Conservation (phyloP, 2,113 vertebrate genomes). For the Hemichromis elongatus region DNA sequence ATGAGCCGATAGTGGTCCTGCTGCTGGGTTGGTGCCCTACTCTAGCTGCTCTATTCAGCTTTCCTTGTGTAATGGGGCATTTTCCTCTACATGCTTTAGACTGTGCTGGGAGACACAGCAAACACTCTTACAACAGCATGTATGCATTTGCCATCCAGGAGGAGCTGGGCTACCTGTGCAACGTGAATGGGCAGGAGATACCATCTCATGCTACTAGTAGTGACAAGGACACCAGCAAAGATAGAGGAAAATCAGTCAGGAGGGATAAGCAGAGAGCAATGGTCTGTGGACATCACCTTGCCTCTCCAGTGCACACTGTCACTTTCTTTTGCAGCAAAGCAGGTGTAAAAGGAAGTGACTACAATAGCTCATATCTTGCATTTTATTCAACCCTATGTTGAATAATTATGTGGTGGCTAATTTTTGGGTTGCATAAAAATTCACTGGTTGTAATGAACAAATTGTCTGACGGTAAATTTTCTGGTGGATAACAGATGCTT, state of each 20-base stretch:
- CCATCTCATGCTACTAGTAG: neutral
- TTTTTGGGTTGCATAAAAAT: neutral
- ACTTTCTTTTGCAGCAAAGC: neutral
- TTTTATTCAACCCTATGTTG: neutral
- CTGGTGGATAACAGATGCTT: neutral
- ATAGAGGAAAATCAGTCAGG: neutral
- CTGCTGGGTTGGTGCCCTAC: neutral
- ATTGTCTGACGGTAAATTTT: neutral
- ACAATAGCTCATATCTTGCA: neutral
- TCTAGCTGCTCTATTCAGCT: neutral
- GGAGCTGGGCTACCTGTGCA: neutral
- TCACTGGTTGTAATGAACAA: neutral
- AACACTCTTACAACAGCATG: neutral
- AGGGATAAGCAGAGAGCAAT: neutral
- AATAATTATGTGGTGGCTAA: neutral
- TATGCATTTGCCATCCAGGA: neutral
- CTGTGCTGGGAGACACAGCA: neutral
- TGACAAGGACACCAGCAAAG: neutral
- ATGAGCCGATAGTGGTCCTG: fast-evolving
- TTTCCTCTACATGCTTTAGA: neutral
- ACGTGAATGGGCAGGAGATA: neutral
- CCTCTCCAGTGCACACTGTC: neutral
- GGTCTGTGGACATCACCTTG: neutral
- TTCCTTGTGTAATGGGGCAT: neutral
- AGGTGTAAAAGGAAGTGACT: neutral